A percentile compares a stretch with the other conserved stretches of the same genome.
Evolutionary conservation across 2,888 invertebrate species (phyloP).

Genomic region (Abrostola triplasia): DNA sequence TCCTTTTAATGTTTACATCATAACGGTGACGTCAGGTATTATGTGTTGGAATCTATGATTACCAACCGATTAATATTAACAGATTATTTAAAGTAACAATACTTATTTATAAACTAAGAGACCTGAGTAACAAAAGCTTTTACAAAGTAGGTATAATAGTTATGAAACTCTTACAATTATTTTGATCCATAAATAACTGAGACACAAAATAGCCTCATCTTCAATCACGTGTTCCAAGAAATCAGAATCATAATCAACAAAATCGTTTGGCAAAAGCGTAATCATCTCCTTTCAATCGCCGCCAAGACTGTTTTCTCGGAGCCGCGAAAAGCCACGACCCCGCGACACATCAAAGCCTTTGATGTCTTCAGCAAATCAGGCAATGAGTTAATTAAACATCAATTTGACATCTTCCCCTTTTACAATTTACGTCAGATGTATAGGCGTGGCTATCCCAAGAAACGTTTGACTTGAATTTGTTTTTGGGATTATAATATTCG

Average conservation of each 20-base stretch:
- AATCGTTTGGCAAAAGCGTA: constrained; percentile 3
- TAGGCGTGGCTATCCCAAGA: not conserved
- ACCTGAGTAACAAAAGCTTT: too few relatives aligned
- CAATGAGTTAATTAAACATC: constrained; percentile 80
- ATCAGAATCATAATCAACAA: constrained; percentile 2
- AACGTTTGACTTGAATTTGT: constrained; percentile 5
- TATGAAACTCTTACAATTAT: too few relatives aligned
- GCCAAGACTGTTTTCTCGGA: constrained; percentile 30
- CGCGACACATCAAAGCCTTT: constrained; percentile 68
- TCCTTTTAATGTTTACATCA: too few relatives aligned
- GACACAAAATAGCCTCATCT: too few relatives aligned
- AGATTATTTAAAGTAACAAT: too few relatives aligned
- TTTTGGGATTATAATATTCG: not conserved
- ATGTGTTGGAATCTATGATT: too few relatives aligned
- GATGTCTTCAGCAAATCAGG: constrained; percentile 73
- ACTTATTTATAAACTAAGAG: too few relatives aligned
- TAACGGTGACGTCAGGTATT: too few relatives aligned
- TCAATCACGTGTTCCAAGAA: not conserved
- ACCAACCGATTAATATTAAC: too few relatives aligned
- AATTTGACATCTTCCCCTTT: constrained; percentile 64
- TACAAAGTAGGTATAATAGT: too few relatives aligned
- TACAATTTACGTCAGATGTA: not conserved
- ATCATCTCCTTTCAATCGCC: constrained; percentile 8
- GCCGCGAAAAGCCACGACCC: constrained; percentile 61
- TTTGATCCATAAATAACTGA: too few relatives aligned